These are phyloP conservation scores for Zaprionus camerounensis DNA, from an alignment of 1,140 invertebrate species.

Conservation along the genomic window DNA sequence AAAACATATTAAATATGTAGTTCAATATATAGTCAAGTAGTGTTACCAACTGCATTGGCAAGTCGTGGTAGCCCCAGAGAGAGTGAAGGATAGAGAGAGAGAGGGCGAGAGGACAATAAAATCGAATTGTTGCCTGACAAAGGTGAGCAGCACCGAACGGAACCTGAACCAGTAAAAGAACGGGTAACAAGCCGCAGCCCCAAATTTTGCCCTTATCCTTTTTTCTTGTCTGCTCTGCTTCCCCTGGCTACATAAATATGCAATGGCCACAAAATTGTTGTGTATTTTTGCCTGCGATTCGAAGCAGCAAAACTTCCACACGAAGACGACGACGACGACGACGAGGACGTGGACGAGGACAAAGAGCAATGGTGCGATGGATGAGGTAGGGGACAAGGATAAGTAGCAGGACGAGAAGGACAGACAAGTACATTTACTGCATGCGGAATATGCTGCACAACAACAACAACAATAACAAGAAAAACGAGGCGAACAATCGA, in stretches of 20 bases:
- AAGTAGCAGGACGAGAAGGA: background rate
- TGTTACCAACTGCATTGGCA: background rate
- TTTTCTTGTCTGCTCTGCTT: background rate
- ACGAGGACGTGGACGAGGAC: background rate
- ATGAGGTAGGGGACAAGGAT: background rate
- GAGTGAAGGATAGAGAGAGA: background rate
- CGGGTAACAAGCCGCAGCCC: constrained; percentile 2
- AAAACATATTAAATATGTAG: no score
- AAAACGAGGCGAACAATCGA: constrained; percentile 35
- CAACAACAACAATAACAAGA: background rate
- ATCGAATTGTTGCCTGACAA: constrained; percentile 28
- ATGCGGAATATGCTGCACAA: constrained; percentile 24
- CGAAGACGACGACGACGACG: background rate
- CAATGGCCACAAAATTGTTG: constrained; percentile 51
- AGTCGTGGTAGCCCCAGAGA: constrained; percentile 12
- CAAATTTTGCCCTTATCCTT: background rate
- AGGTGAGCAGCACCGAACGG: constrained; percentile 28
- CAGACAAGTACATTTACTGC: constrained; percentile 22
- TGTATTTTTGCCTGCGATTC: constrained; percentile 32
- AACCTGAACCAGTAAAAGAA: constrained; percentile 7
- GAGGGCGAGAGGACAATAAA: constrained; percentile 27
- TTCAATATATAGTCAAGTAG: no score
- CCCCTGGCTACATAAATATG: constrained; percentile 38
- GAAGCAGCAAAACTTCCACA: constrained; percentile 13
- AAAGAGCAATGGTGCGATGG: background rate